phyloP scores from a whole-genome alignment of 2,888 invertebrate species.

The Chloroclystis v-ata region DNA sequence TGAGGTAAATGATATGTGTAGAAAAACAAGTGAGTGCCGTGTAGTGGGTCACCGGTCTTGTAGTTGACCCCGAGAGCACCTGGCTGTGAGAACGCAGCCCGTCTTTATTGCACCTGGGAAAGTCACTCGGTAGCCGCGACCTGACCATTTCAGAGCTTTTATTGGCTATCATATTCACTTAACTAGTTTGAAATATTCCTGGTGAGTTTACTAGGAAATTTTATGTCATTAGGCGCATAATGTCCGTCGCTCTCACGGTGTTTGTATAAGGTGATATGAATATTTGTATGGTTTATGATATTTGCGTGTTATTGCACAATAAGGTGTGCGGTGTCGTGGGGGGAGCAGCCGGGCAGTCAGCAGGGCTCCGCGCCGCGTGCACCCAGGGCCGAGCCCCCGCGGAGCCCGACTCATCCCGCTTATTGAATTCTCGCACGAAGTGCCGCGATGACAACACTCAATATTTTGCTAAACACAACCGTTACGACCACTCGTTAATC shows the following conservation, averaged over 20 bases:
- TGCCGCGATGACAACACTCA: conserved; percentile 42
- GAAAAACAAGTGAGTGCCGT: conserved; percentile 22
- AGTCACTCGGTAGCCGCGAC: conserved; percentile 60
- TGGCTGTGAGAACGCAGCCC: conserved; percentile 50
- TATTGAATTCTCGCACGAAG: conserved; percentile 70
- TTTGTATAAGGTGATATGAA: conserved; percentile 37
- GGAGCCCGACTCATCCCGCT: conserved; percentile 40
- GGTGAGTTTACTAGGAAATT: conserved; percentile 47
- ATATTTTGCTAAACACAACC: conserved; percentile 41
- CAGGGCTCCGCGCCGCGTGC: conserved; percentile 45
- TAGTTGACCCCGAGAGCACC: conserved; percentile 51
- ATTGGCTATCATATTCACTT: conserved; percentile 68
- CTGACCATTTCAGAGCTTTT: conserved; percentile 66
- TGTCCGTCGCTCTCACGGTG: conserved; percentile 61
- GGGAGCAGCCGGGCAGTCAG: conserved; percentile 46
- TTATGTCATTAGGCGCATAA: conserved; percentile 36
- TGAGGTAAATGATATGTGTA: conserved; percentile 25
- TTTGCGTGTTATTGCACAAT: conserved; percentile 68
- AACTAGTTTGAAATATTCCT: conserved; percentile 68
- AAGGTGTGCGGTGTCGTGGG: conserved; percentile 51
- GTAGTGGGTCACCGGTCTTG: conserved; percentile 24
- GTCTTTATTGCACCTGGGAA: conserved; percentile 62
- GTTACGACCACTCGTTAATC: conserved; percentile 30
- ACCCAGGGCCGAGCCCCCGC: conserved; percentile 61
- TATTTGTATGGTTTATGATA: conserved; percentile 34